Conservation (phyloP, 2,797 vertebrate species). For the Steatocranus sp. region DNA sequence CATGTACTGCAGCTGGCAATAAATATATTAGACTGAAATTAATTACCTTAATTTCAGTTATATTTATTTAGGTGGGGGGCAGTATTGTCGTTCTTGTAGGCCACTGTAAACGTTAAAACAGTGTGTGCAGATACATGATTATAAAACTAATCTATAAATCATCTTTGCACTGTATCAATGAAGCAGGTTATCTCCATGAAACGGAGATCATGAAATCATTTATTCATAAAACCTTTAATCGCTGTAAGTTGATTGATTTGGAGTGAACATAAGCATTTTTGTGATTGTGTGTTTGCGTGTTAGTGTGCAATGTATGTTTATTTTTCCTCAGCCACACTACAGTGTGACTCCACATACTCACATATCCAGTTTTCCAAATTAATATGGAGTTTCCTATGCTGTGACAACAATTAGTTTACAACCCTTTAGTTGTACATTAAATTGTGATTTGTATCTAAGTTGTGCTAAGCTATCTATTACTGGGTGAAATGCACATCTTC, state of each 20-base stretch:
- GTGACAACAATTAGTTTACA: background rate
- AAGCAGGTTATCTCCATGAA: background rate
- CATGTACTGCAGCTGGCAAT: background rate
- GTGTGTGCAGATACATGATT: background rate
- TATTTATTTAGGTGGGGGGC: background rate
- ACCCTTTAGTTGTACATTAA: background rate
- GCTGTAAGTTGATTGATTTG: background rate
- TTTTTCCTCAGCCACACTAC: background rate
- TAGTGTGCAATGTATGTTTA: too few species aligned
- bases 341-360: background rate
- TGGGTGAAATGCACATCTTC: background rate
- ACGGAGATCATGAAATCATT: background rate
- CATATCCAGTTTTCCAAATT: background rate
- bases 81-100: background rate
- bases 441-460: background rate
- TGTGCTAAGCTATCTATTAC: background rate
- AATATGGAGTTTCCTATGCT: background rate
- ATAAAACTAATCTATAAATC: background rate
- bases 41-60: background rate
- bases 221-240: background rate
- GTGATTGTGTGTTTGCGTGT: background rate
- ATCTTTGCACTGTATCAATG: background rate
- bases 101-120: background rate
- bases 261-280: background rate
- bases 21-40: background rate